Evolutionary conservation across 2,113 vertebrate species (phyloP).

Genomic region (Xiphorhynchus elegans): DNA sequence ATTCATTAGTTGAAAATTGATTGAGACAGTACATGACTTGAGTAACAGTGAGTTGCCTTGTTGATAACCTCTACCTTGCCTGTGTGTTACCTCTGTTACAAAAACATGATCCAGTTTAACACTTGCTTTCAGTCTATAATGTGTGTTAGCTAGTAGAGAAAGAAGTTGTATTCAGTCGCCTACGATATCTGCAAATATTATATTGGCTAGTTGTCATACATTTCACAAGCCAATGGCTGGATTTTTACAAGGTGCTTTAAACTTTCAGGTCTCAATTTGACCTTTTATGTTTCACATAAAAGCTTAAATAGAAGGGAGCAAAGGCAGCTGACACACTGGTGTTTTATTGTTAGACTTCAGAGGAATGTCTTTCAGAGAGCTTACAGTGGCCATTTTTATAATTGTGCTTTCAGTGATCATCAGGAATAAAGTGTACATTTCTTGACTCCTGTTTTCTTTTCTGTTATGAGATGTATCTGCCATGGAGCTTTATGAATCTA

Average conservation of each 20-base stretch:
- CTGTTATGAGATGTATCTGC: background rate
- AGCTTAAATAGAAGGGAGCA: background rate
- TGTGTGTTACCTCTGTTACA: background rate
- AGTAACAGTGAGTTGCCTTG: background rate
- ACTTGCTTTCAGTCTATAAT: background rate
- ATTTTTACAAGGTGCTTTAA: background rate
- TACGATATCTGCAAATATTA: background rate
- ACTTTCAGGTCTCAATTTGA: background rate
- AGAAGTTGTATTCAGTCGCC: background rate
- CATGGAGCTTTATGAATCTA: background rate
- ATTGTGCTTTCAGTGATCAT: background rate
- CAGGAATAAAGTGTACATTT: background rate
- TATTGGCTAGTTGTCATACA: background rate
- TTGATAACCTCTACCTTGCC: background rate
- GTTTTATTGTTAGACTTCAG: background rate
- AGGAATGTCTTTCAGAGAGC: background rate
- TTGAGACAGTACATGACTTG: background rate
- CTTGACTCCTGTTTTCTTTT: background rate
- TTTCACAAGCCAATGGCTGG: background rate
- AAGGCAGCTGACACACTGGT: background rate
- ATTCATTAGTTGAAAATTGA: background rate
- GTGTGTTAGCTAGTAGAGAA: background rate
- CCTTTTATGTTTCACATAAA: background rate
- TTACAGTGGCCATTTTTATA: background rate
- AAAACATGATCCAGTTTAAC: background rate